Percentiles rank a stretch among this genome's conserved stretches.
phyloP scores from a whole-genome alignment of 2,888 invertebrate species.

The Pollenia amentaria region DNA sequence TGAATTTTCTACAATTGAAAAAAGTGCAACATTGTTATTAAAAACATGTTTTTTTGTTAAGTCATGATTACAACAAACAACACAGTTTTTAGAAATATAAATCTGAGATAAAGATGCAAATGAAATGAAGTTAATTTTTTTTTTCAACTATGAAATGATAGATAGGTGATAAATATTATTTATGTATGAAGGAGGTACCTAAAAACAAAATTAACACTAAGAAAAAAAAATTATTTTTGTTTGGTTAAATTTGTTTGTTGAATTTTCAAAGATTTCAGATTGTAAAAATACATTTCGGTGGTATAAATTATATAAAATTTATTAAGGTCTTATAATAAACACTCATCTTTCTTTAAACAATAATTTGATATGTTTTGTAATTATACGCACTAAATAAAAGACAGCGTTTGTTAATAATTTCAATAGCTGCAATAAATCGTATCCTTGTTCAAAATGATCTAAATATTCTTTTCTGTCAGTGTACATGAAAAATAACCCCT shows the following conservation, averaged over 20 bases:
- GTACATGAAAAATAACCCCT: slow-evolving; percentile 46
- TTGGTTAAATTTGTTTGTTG: too few species aligned
- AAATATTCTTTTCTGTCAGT: slow-evolving; percentile 15
- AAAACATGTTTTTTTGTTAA: slow-evolving; percentile 43
- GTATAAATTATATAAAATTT: too few species aligned
- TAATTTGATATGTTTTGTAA: too few species aligned
- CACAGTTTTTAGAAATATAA: slow-evolving; percentile 70
- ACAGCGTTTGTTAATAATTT: too few species aligned
- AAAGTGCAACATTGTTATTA: slow-evolving; percentile 44
- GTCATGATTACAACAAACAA: slow-evolving; percentile 80
- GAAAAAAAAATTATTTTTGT: background rate
- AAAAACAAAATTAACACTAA: background rate
- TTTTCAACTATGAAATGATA: slow-evolving; percentile 10
- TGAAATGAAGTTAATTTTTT: background rate
- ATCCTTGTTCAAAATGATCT: background rate
- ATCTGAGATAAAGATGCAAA: background rate
- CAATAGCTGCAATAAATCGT: background rate
- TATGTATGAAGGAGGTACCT: background rate
- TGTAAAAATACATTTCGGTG: too few species aligned
- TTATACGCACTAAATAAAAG: too few species aligned
- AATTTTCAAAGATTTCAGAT: too few species aligned
- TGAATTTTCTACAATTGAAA: slow-evolving; percentile 7
- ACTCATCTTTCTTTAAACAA: too few species aligned
- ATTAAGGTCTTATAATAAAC: too few species aligned
- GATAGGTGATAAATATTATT: background rate